Evolutionary conservation across 2,888 invertebrate species (phyloP).

Genomic region (Leptinotarsa juncta): DNA sequence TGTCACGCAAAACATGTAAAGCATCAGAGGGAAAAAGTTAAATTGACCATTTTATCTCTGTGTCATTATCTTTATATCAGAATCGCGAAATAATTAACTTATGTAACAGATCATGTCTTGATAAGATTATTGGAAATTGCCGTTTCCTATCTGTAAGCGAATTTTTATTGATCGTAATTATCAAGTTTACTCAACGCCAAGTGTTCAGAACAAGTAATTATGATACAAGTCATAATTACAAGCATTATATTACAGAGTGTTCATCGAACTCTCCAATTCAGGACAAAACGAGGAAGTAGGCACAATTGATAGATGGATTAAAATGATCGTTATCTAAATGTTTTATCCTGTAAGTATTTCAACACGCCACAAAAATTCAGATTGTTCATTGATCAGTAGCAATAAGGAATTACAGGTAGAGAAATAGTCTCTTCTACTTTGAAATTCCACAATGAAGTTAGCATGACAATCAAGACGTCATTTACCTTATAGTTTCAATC

Average conservation of each 20-base stretch:
- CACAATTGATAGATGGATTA: neutral
- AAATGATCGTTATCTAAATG: too few species aligned
- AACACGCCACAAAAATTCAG: too few species aligned
- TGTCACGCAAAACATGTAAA: constrained; percentile 38
- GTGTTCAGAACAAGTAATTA: constrained; percentile 5
- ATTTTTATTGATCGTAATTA: constrained; percentile 27
- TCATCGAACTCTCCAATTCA: constrained; percentile 9
- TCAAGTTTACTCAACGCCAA: constrained; percentile 21
- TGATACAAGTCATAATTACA: constrained; percentile 15
- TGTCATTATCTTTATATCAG: constrained; percentile 32
- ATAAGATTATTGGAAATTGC: constrained; percentile 33
- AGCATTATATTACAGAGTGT: constrained; percentile 6
- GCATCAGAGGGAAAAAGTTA: constrained; percentile 34
- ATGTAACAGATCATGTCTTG: constrained; percentile 32
- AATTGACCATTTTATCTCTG: constrained; percentile 29
- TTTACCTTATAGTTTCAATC: too few species aligned
- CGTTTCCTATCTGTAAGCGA: constrained; percentile 22
- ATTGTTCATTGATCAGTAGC: too few species aligned
- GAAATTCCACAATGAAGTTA: too few species aligned
- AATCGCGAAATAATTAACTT: constrained; percentile 31
- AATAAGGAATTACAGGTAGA: too few species aligned
- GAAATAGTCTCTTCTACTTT: too few species aligned
- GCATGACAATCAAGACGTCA: too few species aligned
- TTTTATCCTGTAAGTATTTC: too few species aligned
- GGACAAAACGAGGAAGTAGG: neutral